Conservation (phyloP, 1,140 invertebrate genomes). For the Brachionus asplanchnoidis region DNA sequence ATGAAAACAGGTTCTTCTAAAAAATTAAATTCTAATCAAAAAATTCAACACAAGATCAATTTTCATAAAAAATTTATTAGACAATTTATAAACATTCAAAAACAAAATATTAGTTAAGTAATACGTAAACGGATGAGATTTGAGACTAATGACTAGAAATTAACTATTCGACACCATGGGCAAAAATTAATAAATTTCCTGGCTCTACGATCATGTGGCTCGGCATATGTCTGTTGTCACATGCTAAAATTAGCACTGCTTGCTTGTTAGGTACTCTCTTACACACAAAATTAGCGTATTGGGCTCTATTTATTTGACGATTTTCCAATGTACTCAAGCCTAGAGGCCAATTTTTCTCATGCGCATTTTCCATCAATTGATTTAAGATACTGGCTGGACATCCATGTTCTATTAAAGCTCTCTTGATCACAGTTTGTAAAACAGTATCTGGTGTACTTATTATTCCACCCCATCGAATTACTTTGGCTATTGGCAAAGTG, state of each 20-base stretch:
- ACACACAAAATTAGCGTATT: slow-evolving; percentile 88
- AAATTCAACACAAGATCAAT: background rate
- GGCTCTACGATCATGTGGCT: slow-evolving; percentile 92
- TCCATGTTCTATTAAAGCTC: slow-evolving; percentile 81
- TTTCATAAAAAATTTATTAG: slow-evolving; percentile 5
- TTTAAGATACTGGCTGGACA: slow-evolving; percentile 85
- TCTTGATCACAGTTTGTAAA: slow-evolving; percentile 73
- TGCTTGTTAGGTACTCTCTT: slow-evolving; percentile 77
- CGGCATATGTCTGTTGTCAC: slow-evolving; percentile 87
- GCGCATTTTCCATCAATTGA: slow-evolving; percentile 92
- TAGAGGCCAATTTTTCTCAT: slow-evolving; percentile 86
- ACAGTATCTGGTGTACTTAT: slow-evolving; percentile 90
- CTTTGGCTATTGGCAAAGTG: slow-evolving; percentile 74
- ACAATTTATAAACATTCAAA: background rate
- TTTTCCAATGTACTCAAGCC: slow-evolving; percentile 87
- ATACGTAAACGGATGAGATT: background rate
- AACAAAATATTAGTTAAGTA: background rate
- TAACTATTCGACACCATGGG: slow-evolving; percentile 80
- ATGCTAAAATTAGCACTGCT: slow-evolving; percentile 85
- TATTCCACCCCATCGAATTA: slow-evolving; percentile 93
- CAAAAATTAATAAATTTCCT: slow-evolving; percentile 96
- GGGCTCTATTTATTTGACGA: slow-evolving; percentile 75
- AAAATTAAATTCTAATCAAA: too few species aligned
- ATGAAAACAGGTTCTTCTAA: too few species aligned
- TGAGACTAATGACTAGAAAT: slow-evolving; percentile 4